phyloP scores from a whole-genome alignment of 2,113 vertebrate species.

The Okapia johnstoni region DNA sequence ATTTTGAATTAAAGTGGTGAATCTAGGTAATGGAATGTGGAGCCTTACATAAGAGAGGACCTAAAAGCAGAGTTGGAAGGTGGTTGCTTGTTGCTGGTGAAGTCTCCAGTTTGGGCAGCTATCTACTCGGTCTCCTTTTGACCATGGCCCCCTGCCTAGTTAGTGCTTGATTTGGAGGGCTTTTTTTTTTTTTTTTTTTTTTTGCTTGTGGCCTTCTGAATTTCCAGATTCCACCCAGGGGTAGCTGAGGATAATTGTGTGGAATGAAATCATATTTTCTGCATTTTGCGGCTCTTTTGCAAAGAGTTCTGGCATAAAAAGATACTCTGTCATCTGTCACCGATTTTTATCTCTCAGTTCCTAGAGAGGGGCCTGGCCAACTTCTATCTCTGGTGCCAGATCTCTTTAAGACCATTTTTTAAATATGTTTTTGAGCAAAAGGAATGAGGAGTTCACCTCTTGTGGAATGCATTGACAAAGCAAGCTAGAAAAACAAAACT shows the following conservation, averaged over 20 bases:
- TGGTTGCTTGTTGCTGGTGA: not conserved
- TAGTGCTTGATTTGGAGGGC: not conserved
- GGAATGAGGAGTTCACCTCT: constrained; percentile 59
- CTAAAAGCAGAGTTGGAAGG: not conserved
- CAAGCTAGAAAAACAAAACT: constrained; percentile 68
- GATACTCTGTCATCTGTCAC: not conserved
- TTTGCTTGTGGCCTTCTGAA: not conserved
- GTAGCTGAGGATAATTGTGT: not conserved
- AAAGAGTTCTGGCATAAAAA: constrained; percentile 40
- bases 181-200: not conserved
- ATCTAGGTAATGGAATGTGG: not conserved
- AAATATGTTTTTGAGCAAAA: constrained; percentile 57
- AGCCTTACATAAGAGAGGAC: not conserved
- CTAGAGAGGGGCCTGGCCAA: constrained; percentile 2
- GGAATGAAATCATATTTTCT: constrained; percentile 38
- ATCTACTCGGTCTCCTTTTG: not conserved
- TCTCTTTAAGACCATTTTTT: constrained; percentile 55
- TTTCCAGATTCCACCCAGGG: not conserved
- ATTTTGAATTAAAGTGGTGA: not conserved
- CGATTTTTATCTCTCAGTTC: constrained; percentile 24
- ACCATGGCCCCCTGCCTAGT: not conserved
- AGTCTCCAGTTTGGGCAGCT: not conserved
- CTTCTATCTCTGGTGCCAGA: constrained; percentile 30
- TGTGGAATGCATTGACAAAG: constrained; percentile 66
- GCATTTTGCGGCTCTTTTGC: not conserved